Conservation (phyloP, 2,113 vertebrate species). For the Sterna hirundo region DNA sequence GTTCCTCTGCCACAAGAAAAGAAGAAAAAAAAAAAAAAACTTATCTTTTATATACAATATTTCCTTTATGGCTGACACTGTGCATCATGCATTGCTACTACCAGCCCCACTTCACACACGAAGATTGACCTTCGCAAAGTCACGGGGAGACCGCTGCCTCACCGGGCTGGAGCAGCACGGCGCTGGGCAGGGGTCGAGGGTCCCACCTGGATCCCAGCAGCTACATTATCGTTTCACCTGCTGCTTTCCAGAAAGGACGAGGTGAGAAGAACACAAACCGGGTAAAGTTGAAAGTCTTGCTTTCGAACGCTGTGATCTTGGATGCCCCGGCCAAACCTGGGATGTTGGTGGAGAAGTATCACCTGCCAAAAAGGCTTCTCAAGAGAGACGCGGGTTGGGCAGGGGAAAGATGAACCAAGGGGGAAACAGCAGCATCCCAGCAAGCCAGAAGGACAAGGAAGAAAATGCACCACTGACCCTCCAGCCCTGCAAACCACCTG, state of each 20-base stretch:
- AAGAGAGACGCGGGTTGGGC: not conserved
- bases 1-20: slow-evolving; percentile 71
- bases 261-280: rapidly evolving
- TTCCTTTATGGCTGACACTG: slow-evolving; percentile 58
- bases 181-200: not conserved
- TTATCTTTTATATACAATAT: slow-evolving; percentile 71
- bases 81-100: not conserved
- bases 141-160: not conserved
- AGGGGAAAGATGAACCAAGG: not conserved
- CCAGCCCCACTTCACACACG: slow-evolving; percentile 46
- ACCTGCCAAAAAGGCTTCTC: not conserved
- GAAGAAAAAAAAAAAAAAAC: not conserved
- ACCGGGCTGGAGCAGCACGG: not conserved
- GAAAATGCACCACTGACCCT: rapidly evolving
- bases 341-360: rapidly evolving
- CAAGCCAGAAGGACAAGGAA: not conserved
- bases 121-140: slow-evolving; percentile 73
- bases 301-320: rapidly evolving
- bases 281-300: not conserved
- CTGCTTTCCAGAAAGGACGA: not conserved
- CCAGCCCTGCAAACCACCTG: not conserved
- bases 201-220: not conserved
- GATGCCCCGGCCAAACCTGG: rapidly evolving
- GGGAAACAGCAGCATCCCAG: not conserved
- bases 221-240: rapidly evolving